Conservation (phyloP, 2,888 invertebrate species). For the Poecilobothrus nobilitatus region DNA sequence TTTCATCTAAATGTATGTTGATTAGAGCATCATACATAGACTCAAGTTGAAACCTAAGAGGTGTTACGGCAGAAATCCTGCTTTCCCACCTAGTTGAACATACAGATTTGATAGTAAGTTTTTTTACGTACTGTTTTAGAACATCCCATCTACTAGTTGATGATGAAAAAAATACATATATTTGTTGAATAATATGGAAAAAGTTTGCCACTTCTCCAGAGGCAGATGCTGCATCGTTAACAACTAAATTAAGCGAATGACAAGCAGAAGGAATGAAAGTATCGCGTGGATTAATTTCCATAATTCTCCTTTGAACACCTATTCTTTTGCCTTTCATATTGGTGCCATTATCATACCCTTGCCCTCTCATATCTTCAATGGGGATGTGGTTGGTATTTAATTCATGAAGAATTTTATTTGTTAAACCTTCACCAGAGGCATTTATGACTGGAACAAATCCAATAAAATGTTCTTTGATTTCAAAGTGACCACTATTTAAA, state of each 20-base stretch:
- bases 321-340: constrained; percentile 8
- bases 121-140: background rate
- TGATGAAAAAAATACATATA: constrained; percentile 8
- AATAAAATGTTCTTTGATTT: constrained; percentile 8
- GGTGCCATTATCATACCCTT: constrained; percentile 9
- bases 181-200: background rate
- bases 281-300: constrained; percentile 9
- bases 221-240: constrained; percentile 8
- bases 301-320: constrained; percentile 8
- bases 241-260: constrained; percentile 9
- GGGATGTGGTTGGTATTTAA: constrained; percentile 11
- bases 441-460: constrained; percentile 7
- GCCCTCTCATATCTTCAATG: constrained; percentile 10
- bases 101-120: constrained; percentile 9
- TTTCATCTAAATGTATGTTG: background rate
- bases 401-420: constrained; percentile 10
- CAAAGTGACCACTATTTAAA: constrained; percentile 1
- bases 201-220: constrained; percentile 1
- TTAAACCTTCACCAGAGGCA: constrained; percentile 7
- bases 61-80: background rate
- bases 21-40: constrained; percentile 3
- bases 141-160: constrained; percentile 2
- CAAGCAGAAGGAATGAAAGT: constrained; percentile 5
- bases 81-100: constrained; percentile 7
- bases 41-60: background rate